Conservation (phyloP, 1,140 invertebrate species). For the Potamilus streckersoni region DNA sequence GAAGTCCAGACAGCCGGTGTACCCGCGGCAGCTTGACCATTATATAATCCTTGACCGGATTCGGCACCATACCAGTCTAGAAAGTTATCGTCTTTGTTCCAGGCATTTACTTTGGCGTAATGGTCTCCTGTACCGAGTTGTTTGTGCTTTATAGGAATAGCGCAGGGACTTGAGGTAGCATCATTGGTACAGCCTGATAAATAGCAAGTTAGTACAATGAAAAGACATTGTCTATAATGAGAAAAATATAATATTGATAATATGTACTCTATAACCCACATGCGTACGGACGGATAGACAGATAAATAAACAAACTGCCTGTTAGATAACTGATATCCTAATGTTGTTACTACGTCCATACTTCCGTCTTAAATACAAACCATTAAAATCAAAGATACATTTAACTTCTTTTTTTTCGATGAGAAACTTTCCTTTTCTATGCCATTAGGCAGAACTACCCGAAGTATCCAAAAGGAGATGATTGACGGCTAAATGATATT, state of each 20-base stretch:
- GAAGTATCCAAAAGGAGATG: no score
- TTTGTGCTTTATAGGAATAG: constrained; percentile 18
- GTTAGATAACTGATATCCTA: no score
- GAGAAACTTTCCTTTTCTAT: no score
- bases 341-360: no score
- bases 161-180: constrained; percentile 7
- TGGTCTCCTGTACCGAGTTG: background rate
- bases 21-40: constrained; percentile 57
- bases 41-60: constrained; percentile 56
- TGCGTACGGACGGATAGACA: background rate
- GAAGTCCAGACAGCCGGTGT: constrained; percentile 67
- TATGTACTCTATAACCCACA: no score
- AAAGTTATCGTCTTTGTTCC: constrained; percentile 60
- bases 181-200: constrained; percentile 5
- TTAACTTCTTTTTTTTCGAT: no score
- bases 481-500: no score
- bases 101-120: constrained; percentile 55
- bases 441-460: no score
- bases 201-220: background rate
- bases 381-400: no score
- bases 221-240: background rate
- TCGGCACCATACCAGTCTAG: constrained; percentile 67
- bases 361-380: no score
- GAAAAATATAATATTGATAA: background rate
- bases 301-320: background rate